These are phyloP conservation scores for Drosophila burlai DNA, from an alignment of 1,140 invertebrate species.

Conservation along the genomic window DNA sequence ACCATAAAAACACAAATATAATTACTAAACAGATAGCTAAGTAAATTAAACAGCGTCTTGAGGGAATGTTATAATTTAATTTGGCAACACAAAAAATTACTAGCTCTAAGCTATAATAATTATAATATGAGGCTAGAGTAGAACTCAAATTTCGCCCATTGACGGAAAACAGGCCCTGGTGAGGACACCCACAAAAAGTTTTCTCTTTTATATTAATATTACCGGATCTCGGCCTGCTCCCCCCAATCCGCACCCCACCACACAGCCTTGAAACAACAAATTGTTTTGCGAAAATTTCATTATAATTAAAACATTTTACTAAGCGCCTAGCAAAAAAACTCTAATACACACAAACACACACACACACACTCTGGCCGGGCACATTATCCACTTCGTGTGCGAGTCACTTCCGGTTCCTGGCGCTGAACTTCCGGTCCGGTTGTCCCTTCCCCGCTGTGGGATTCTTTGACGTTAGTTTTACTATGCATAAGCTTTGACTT, in stretches of 20 bases:
- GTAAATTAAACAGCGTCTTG: background rate
- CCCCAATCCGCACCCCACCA: background rate
- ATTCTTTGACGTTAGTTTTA: slow-evolving; percentile 55
- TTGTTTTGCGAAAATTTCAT: slow-evolving; percentile 66
- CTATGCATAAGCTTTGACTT: slow-evolving; percentile 43
- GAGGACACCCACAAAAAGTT: slow-evolving; percentile 24
- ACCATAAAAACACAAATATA: background rate
- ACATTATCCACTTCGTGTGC: slow-evolving; percentile 30
- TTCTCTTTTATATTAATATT: slow-evolving; percentile 62
- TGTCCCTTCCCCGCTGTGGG: background rate
- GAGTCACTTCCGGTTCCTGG: slow-evolving; percentile 70
- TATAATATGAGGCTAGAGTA: background rate
- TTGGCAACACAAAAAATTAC: background rate
- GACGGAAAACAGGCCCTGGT: background rate
- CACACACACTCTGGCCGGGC: background rate
- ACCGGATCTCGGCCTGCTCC: background rate
- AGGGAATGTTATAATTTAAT: background rate
- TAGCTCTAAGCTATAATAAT: background rate
- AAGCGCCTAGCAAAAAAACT: slow-evolving; percentile 39
- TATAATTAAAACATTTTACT: slow-evolving; percentile 79
- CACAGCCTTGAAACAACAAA: slow-evolving; percentile 57
- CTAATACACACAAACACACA: slow-evolving; percentile 17
- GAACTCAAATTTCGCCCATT: background rate
- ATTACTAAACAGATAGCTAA: background rate
- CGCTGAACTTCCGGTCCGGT: slow-evolving; percentile 60